Evolutionary conservation across 2,113 vertebrate genomes (phyloP).

Genomic region (Mixornis gularis): DNA sequence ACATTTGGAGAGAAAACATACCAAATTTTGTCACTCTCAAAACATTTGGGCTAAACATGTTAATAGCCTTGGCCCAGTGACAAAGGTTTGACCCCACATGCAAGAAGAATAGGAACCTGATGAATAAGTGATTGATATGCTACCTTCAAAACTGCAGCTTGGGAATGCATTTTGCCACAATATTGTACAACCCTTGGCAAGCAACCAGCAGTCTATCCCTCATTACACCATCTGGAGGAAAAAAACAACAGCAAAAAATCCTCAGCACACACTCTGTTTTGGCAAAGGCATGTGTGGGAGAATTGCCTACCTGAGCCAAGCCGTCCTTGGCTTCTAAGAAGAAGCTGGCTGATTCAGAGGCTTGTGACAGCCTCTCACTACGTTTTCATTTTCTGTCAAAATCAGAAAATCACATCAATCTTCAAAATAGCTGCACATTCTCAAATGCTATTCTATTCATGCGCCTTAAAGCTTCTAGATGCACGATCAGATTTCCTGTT

Average conservation of each 20-base stretch:
- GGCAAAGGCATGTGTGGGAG: conserved; percentile 9
- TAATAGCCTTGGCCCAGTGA: neutral
- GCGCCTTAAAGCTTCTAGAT: neutral
- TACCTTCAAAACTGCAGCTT: neutral
- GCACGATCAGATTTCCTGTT: neutral
- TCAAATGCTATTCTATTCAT: neutral
- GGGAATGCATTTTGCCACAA: neutral
- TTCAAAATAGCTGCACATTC: conserved; percentile 9
- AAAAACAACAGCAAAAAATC: neutral
- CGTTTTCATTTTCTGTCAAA: conserved; percentile 28
- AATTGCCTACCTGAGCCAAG: conserved; percentile 37
- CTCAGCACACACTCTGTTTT: neutral
- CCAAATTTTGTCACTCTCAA: neutral
- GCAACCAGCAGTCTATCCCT: neutral
- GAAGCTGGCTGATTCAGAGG: conserved; percentile 32
- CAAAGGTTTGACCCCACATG: neutral
- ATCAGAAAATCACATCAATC: conserved; percentile 22
- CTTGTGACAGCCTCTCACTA: conserved; percentile 6
- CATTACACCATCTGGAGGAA: conserved; percentile 1
- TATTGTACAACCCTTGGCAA: conserved; percentile 3
- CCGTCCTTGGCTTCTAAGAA: conserved; percentile 19
- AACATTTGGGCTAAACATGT: neutral
- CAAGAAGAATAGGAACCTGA: neutral
- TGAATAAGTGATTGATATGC: neutral
- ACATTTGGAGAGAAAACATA: neutral